A percentile compares a stretch with the other conserved stretches of the same genome.
phyloP scores from a whole-genome alignment of 2,888 invertebrate genomes.

The Chrysotoxum bicinctum region DNA sequence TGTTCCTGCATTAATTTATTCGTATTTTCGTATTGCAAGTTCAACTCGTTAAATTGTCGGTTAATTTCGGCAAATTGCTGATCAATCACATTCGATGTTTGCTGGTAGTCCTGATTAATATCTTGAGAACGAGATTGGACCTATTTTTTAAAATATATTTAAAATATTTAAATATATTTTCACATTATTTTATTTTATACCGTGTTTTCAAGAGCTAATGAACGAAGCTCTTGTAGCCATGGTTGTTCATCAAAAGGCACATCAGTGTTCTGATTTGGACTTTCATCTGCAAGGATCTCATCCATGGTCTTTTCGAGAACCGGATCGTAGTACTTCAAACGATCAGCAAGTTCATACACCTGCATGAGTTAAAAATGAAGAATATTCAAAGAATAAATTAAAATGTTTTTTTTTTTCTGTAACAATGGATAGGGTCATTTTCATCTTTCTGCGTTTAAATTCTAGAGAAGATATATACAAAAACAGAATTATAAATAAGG shows the following conservation, averaged over 20 bases:
- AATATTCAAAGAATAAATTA: neutral
- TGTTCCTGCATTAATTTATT: slow-evolving; percentile 35
- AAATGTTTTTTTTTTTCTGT: neutral
- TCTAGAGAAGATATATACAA: neutral
- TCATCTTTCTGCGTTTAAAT: neutral
- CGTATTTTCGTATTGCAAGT: slow-evolving; percentile 78
- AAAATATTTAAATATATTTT: neutral
- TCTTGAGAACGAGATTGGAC: slow-evolving; percentile 6
- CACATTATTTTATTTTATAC: slow-evolving; percentile 45
- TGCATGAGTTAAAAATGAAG: slow-evolving; percentile 60
- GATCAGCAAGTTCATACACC: slow-evolving; percentile 83
- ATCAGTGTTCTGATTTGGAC: slow-evolving; percentile 76
- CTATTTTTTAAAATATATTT: slow-evolving; percentile 17
- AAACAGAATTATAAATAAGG: too few relatives aligned
- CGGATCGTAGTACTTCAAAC: slow-evolving; percentile 88
- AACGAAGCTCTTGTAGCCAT: slow-evolving; percentile 80
- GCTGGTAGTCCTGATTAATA: slow-evolving; percentile 63
- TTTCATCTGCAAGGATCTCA: slow-evolving; percentile 78
- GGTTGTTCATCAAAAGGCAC: slow-evolving; percentile 78
- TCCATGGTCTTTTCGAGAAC: slow-evolving; percentile 78
- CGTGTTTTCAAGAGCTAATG: slow-evolving; percentile 75
- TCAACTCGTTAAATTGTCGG: slow-evolving; percentile 80
- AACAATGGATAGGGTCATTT: neutral
- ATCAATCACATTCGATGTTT: slow-evolving; percentile 77
- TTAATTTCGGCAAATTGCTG: slow-evolving; percentile 80